Evolutionary conservation across 2,888 invertebrate species (phyloP), one percentile per base, ranked within the genome.

Genomic region (Stenchaetothrips biformis): DNA sequence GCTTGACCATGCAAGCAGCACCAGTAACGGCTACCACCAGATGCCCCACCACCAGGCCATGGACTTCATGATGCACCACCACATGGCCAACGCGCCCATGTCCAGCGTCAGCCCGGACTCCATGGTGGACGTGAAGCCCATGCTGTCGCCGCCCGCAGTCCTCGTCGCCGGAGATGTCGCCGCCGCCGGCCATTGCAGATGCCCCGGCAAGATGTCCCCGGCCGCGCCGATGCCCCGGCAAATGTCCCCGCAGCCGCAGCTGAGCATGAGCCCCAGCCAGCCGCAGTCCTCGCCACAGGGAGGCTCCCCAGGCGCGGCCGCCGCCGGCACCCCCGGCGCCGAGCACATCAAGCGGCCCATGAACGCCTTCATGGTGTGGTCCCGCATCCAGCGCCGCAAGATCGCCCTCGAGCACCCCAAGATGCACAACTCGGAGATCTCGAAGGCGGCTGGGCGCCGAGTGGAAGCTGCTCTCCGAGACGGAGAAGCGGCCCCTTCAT

Each of bases 361-460:
- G 98, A 98, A 98, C 88, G 97, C 98, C 0, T 98, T 98, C 88
- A 98, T 98, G 97, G 97, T 95, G 49, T 97, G 97, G 97, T 96
- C 97, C 7, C 89, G 97, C 77, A 93, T 96, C 74, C 96, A 97
- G 87, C 89, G 97, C 21, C 91, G 96, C 80, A 95, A 96, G 87
- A 97, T 98, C 85, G 96, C 97, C 0, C 92, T 95, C 87, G 96
- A 97, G 84, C 97, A 97, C 86, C 97, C 97, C 84, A 97, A 94
- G 87, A 94, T 95, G 95, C 95, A 95, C 87, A 95, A 95, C 84
- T 94, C 94, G 0, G 94, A 95, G 86, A 97, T 98, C 82, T 95
- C 95, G 37, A 98, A 97, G n/a, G 86, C 89, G 95, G 18, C 89
- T 97, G 78, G 97, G 97, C 0, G 95, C 95, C 9, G 96, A 97